Percentiles rank a stretch among this genome's conserved stretches.
These are phyloP conservation scores for Alcedo atthis DNA, from an alignment of 2,797 vertebrate species.

Conservation along the genomic window DNA sequence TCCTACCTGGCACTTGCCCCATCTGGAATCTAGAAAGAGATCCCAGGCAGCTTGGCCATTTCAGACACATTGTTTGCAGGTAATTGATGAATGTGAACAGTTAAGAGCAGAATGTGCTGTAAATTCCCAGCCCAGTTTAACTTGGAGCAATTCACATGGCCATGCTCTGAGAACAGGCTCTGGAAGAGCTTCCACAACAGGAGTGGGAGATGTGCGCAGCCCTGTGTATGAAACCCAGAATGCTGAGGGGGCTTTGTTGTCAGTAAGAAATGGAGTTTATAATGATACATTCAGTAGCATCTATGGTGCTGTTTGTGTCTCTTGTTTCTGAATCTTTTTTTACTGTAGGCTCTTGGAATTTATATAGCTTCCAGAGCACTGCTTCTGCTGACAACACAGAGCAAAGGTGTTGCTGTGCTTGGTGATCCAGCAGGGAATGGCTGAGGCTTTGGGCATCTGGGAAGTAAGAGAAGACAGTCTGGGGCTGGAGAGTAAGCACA, in stretches of 20 bases:
- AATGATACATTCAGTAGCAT: background rate
- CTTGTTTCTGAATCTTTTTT: background rate
- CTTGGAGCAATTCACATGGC: background rate
- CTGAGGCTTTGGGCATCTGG: conserved; percentile 16
- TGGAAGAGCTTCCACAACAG: background rate
- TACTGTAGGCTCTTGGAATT: background rate
- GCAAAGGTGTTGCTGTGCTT: background rate
- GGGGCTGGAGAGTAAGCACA: background rate
- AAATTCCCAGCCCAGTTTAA: background rate
- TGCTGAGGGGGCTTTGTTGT: background rate
- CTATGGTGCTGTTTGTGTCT: background rate
- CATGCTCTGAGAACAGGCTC: background rate
- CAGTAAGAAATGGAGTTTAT: background rate
- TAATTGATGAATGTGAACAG: background rate
- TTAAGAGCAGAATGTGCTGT: background rate
- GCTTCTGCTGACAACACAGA: background rate
- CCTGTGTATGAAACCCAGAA: background rate
- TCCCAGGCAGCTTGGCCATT: background rate
- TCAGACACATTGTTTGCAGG: background rate
- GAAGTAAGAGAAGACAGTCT: background rate
- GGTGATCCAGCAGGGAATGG: background rate
- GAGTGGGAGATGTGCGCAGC: background rate
- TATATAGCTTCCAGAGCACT: background rate
- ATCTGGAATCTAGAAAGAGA: background rate
- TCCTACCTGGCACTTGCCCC: background rate